A percentile compares a stretch with the other conserved stretches of the same genome.
Evolutionary conservation across 2,113 vertebrate species (phyloP).

Genomic region (Etia nguti): DNA sequence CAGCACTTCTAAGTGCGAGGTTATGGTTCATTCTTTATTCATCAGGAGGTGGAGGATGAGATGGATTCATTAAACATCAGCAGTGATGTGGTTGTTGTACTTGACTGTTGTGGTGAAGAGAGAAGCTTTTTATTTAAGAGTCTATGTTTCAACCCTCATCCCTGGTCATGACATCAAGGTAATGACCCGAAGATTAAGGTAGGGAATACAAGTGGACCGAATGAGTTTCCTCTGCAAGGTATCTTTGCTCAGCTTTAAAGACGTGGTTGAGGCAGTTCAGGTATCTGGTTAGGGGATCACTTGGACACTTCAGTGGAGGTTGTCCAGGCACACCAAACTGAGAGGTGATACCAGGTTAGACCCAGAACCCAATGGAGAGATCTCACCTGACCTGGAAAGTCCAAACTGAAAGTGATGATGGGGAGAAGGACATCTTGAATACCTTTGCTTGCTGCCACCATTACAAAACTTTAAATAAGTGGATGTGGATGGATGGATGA

Average conservation of each 20-base stretch:
- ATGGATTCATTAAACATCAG: not conserved
- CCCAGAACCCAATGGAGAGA: not conserved
- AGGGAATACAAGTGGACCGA: not conserved
- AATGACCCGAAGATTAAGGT: not conserved
- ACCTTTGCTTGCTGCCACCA: accelerated
- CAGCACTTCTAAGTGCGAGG: not conserved
- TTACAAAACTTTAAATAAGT: not conserved
- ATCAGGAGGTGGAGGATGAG: not conserved
- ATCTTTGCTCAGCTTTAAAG: not conserved
- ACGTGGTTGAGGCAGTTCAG: not conserved
- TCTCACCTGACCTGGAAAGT: not conserved
- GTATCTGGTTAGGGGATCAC: not conserved
- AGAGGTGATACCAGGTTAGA: accelerated
- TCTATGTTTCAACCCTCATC: not conserved
- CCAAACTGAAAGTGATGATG: not conserved
- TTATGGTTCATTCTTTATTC: not conserved
- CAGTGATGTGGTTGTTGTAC: not conserved
- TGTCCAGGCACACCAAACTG: not conserved
- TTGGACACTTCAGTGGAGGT: not conserved
- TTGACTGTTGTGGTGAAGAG: not conserved
- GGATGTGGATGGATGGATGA: not conserved
- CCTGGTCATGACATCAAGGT: not conserved
- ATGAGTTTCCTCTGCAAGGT: not conserved
- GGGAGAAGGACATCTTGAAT: not conserved
- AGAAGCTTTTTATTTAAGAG: not conserved